A percentile compares a stretch with the other conserved stretches of the same genome.
phyloP scores from a whole-genome alignment of 2,888 invertebrate species.

The Rotaria socialis region DNA sequence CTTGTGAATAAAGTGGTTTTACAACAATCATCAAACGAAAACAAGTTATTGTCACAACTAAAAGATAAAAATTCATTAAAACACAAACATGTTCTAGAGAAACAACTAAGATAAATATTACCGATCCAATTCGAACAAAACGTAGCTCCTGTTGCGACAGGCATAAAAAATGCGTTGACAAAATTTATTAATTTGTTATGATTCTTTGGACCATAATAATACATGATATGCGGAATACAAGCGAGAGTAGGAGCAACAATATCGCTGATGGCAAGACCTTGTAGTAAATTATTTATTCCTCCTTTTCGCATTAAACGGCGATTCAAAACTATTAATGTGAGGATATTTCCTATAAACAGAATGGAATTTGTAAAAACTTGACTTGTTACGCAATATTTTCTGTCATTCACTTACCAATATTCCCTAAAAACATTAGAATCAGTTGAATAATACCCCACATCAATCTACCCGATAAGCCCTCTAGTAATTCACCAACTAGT shows the following conservation, averaged over 20 bases:
- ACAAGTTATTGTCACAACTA: constrained; percentile 2
- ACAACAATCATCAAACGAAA: constrained; percentile 34
- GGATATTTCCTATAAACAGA: not conserved
- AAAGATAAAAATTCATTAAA: not conserved
- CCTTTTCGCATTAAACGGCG: constrained; percentile 22
- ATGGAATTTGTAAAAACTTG: not conserved
- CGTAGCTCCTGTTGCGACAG: not conserved
- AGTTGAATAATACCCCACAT: not conserved
- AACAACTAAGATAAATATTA: not conserved
- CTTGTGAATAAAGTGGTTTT: constrained; percentile 29
- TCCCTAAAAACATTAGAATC: not conserved
- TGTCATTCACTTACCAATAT: not conserved
- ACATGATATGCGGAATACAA: not conserved
- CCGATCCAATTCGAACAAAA: constrained; percentile 13
- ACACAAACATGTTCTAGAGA: not conserved
- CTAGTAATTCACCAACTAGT: not conserved
- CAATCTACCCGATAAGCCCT: not conserved
- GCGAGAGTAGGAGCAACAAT: constrained; percentile 29
- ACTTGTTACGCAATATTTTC: too few species aligned
- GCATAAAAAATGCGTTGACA: constrained; percentile 1
- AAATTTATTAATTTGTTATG: not conserved
- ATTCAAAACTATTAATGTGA: constrained; percentile 10
- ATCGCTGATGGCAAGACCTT: not conserved
- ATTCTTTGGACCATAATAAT: not conserved
- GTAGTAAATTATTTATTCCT: not conserved